phyloP scores from a whole-genome alignment of 2,888 invertebrate genomes.

The Opisthograptis luteolata region DNA sequence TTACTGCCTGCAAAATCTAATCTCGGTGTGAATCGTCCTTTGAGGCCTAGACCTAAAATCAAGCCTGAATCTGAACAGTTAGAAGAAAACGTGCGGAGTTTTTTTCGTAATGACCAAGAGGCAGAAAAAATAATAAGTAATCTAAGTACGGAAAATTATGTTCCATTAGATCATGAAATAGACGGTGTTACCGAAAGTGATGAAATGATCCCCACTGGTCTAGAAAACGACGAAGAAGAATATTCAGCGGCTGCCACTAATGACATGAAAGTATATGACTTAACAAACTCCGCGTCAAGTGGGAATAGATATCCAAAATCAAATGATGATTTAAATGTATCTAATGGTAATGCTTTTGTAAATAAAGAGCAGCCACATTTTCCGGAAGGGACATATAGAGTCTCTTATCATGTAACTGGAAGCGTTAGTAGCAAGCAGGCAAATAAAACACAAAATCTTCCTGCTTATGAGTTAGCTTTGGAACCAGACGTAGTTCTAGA shows the following conservation, averaged over 20 bases:
- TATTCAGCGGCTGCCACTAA: slow-evolving; percentile 51
- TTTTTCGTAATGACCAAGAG: slow-evolving; percentile 59
- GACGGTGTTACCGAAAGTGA: slow-evolving; percentile 48
- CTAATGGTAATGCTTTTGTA: slow-evolving; percentile 39
- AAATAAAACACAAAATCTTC: slow-evolving; percentile 72
- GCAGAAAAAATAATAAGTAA: slow-evolving; percentile 56
- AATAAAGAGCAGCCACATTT: slow-evolving; percentile 49
- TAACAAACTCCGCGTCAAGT: slow-evolving; percentile 42
- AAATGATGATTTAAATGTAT: slow-evolving; percentile 57
- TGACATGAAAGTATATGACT: slow-evolving; percentile 45
- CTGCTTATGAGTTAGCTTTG: slow-evolving; percentile 72
- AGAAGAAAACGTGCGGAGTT: slow-evolving; percentile 64
- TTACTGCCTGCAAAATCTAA: slow-evolving; percentile 92
- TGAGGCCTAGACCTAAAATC: slow-evolving; percentile 86
- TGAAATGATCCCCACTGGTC: slow-evolving; percentile 49
- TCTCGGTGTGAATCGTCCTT: slow-evolving; percentile 88
- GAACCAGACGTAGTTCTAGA: slow-evolving; percentile 77
- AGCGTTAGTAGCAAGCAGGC: slow-evolving; percentile 79
- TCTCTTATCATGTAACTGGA: slow-evolving; percentile 78
- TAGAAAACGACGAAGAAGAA: slow-evolving; percentile 42
- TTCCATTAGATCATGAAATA: slow-evolving; percentile 44
- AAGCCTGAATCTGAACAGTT: slow-evolving; percentile 61
- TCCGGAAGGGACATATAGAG: slow-evolving; percentile 75
- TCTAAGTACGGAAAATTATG: slow-evolving; percentile 59
- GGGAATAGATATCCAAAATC: slow-evolving; percentile 72